phyloP scores from a whole-genome alignment of 92 coral and sea anemone species.

The Heliopora coerulea region DNA sequence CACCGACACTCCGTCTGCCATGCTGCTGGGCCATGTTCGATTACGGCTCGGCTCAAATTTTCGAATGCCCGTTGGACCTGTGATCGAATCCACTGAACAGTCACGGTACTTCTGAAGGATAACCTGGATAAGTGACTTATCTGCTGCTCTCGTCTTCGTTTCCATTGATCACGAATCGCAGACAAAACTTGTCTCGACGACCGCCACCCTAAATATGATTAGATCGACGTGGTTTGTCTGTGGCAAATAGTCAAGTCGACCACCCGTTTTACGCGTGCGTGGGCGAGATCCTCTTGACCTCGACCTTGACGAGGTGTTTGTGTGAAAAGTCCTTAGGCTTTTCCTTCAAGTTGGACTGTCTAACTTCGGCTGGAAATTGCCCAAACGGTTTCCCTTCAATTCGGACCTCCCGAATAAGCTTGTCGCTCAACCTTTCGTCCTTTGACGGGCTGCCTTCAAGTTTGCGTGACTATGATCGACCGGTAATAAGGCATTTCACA shows the following conservation, averaged over 20 bases:
- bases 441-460: neutral
- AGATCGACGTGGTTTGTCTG: slow-evolving; percentile 36
- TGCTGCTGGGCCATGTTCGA: slow-evolving; percentile 37
- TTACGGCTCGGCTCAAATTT: slow-evolving; percentile 48
- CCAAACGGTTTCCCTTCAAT: neutral
- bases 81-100: slow-evolving; percentile 94
- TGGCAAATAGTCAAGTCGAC: slow-evolving; percentile 30
- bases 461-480: slow-evolving; percentile 2
- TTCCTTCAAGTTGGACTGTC: neutral
- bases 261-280: slow-evolving; percentile 39
- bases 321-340: neutral
- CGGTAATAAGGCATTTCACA: slow-evolving; percentile 20
- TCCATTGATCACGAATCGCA: slow-evolving; percentile 14
- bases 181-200: slow-evolving; percentile 48
- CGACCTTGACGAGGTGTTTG: slow-evolving; percentile 29
- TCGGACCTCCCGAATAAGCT: neutral
- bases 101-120: slow-evolving; percentile 94
- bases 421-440: neutral
- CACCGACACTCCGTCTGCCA: slow-evolving; percentile 53
- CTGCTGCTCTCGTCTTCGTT: slow-evolving; percentile 36
- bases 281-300: slow-evolving; percentile 42
- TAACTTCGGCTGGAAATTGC: neutral
- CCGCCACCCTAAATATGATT: slow-evolving; percentile 47
- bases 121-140: slow-evolving; percentile 88
- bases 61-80: slow-evolving; percentile 87